These are phyloP conservation scores for Heliconius aoede DNA, from an alignment of 2,888 invertebrate genomes.

Conservation along the genomic window DNA sequence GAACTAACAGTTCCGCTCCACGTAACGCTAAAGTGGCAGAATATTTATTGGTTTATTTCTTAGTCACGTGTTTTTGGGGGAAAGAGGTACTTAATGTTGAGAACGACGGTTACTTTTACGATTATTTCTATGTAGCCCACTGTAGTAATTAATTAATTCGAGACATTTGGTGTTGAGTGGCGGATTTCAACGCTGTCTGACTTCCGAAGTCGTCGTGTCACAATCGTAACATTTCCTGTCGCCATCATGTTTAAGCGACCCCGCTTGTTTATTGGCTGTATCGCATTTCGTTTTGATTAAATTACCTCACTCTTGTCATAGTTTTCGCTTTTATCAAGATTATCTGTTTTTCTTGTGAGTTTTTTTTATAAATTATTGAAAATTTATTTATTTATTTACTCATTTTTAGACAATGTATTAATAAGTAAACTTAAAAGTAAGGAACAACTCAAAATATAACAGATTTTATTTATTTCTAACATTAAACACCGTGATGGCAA, in stretches of 20 bases:
- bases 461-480: too few relatives aligned
- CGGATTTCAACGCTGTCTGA: too few relatives aligned
- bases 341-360: not conserved
- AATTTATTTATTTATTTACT: not conserved
- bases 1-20: constrained; percentile 9
- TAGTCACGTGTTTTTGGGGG: not conserved
- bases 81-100: not conserved
- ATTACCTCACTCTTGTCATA: constrained; percentile 5
- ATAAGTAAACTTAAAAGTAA: too few relatives aligned
- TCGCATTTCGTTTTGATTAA: constrained; percentile 23
- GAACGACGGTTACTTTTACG: too few relatives aligned
- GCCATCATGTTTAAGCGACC: constrained; percentile 19
- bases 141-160: too few relatives aligned
- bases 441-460: too few relatives aligned
- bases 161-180: too few relatives aligned
- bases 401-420: not conserved
- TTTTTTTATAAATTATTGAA: not conserved
- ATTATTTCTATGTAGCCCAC: too few relatives aligned
- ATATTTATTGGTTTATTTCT: constrained; percentile 26
- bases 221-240: not conserved
- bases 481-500: not conserved
- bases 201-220: too few relatives aligned
- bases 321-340: not conserved
- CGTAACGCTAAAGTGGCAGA: constrained; percentile 17
- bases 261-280: constrained; percentile 25